These are phyloP conservation scores for Mus caroli DNA, from an alignment of 2,797 vertebrate species.

Conservation along the genomic window DNA sequence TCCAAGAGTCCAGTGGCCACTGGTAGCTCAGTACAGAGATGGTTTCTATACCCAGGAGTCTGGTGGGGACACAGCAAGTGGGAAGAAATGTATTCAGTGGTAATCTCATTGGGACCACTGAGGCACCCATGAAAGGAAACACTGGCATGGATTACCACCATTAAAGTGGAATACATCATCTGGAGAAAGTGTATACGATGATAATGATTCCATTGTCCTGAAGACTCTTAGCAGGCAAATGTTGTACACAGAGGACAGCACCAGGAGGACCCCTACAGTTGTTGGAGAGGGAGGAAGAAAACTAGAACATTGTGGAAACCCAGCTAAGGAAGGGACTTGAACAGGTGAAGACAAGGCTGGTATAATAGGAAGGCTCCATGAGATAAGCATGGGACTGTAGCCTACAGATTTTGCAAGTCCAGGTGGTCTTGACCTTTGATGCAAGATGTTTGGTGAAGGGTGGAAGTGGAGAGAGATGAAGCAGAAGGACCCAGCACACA, in stretches of 20 bases:
- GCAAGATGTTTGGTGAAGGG: not conserved
- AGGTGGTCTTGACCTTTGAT: not conserved
- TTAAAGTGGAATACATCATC: not conserved
- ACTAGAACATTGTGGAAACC: not conserved
- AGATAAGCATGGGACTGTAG: not conserved
- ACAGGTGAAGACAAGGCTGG: not conserved
- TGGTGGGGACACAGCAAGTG: not conserved
- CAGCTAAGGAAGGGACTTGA: not conserved
- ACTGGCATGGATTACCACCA: not conserved
- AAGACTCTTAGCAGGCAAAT: not conserved
- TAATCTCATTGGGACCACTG: not conserved
- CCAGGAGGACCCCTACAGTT: not conserved
- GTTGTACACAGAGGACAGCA: not conserved
- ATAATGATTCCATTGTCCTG: not conserved
- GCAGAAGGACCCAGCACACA: not conserved
- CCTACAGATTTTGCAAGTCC: not conserved
- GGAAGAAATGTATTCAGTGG: not conserved
- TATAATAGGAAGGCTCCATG: not conserved
- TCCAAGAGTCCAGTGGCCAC: not conserved
- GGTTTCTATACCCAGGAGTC: not conserved
- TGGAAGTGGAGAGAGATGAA: not conserved
- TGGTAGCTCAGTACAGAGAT: not conserved
- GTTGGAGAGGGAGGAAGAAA: not conserved
- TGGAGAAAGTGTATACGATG: not conserved
- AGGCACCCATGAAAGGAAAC: not conserved